These are phyloP conservation scores for Polymixis flavicincta DNA, from an alignment of 2,888 invertebrate genomes.

Conservation along the genomic window DNA sequence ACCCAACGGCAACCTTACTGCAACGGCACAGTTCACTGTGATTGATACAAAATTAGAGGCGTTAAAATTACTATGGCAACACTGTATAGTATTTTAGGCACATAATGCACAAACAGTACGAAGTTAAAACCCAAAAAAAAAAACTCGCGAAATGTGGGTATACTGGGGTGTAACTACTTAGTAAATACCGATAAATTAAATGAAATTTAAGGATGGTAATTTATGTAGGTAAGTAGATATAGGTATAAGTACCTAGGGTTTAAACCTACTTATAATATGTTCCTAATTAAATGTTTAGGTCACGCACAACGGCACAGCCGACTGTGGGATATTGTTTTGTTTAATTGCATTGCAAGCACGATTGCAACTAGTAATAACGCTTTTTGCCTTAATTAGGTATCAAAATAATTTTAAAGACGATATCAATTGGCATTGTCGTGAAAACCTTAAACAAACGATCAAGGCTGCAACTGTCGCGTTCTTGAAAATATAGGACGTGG, in stretches of 20 bases:
- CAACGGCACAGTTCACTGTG: background rate
- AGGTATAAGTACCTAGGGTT: no score
- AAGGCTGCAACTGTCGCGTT: constrained; percentile 52
- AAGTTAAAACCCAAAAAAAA: no score
- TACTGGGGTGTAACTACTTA: no score
- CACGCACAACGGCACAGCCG: no score
- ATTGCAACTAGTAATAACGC: background rate
- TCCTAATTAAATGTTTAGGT: constrained; percentile 7
- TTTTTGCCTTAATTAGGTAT: background rate
- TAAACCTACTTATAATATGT: no score
- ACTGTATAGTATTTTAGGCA: no score
- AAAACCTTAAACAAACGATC: constrained; percentile 35
- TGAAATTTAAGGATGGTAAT: constrained; percentile 18
- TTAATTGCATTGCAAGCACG: constrained; percentile 12
- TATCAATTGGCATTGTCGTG: constrained; percentile 7
- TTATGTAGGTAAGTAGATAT: no score
- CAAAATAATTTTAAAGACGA: background rate
- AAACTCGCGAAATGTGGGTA: no score
- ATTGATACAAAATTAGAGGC: background rate
- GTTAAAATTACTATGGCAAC: no score
- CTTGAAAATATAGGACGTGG: constrained; percentile 62
- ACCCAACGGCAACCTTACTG: background rate
- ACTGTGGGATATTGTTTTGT: background rate
- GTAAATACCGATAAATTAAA: constrained; percentile 8
- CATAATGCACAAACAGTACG: no score